Evolutionary conservation across 2,888 invertebrate species (phyloP), one percentile per base, ranked within the genome.

Genomic region (Ichneumon xanthorius): DNA sequence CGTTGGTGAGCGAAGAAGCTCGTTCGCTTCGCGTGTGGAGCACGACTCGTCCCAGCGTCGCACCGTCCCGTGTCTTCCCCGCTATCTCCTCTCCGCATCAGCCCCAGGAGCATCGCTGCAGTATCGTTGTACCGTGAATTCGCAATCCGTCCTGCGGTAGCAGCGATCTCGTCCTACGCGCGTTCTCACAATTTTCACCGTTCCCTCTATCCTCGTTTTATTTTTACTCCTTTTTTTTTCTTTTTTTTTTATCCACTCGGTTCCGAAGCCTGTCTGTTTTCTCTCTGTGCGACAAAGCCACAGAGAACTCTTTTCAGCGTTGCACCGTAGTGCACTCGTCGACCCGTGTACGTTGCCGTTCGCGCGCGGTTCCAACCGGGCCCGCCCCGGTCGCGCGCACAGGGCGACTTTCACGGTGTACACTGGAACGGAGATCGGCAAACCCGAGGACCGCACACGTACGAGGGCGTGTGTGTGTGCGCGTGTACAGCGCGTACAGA

Each of bases 271-370:
- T 50, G 55, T 63, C 68, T 53, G 50, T 50, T 73, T 53, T 83
- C 26, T 40, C 70, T 75, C 70, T 50, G 68, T 53, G 67, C 37
- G 50, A 76, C 63, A 65, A 19, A 76, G 33, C 33, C 48, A 37
- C 40, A 76, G 19, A 48, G 71, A 76, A 84, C 50, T 76, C 71
- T 76, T 80, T 84, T 84, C 67, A 55, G 37, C 65, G 71, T 65
- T 84, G 65, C 70, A 81, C n/a, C 68, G 75, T 68, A 48, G 75
- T 61, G 45, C 45, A 75, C 37, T 58, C 76, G 80, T 48, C 40
- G 77, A 77, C 30, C 45, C 55, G 75, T 72, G 72, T 19, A 40
- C 26, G 71, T 61, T 61, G 67, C 70, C 76, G 65, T 81, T 84
- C 33, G 72, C 71, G 63, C 45, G 58, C 45, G 65, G 40, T 40